Evolutionary conservation across 2,888 invertebrate species (phyloP).

Genomic region (Osmoderma eremita): DNA sequence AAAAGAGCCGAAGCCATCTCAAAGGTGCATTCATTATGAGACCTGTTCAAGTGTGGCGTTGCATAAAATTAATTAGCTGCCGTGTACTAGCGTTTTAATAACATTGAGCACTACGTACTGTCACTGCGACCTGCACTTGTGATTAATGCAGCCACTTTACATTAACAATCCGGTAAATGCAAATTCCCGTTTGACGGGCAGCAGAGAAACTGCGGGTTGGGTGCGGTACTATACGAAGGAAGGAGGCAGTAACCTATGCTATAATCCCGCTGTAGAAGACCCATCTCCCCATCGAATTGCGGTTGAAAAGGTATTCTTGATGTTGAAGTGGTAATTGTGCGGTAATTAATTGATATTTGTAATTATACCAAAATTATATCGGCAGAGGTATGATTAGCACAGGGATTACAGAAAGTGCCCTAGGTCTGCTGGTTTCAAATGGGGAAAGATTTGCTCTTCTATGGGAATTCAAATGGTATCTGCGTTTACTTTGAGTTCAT

Average conservation of each 20-base stretch:
- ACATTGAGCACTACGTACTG: conserved; percentile 59
- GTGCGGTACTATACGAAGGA: not conserved
- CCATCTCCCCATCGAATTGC: not conserved
- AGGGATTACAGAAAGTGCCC: no score
- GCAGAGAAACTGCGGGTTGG: conserved; percentile 8
- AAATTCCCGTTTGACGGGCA: conserved; percentile 45
- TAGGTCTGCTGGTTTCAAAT: no score
- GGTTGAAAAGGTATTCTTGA: not conserved
- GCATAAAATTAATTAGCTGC: conserved; percentile 65
- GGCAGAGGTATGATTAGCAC: no score
- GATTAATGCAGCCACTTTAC: conserved; percentile 64
- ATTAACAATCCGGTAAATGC: conserved; percentile 64
- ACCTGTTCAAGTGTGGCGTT: conserved; percentile 64
- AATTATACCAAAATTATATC: no score
- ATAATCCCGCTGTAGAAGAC: not conserved
- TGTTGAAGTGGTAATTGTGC: not conserved
- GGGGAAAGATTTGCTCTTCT: no score
- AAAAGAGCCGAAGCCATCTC: conserved; percentile 53
- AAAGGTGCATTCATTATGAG: conserved; percentile 61
- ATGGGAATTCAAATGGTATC: no score
- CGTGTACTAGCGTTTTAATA: conserved; percentile 63
- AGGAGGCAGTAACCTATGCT: conserved; percentile 14
- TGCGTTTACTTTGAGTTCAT: no score
- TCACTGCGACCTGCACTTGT: conserved; percentile 61
- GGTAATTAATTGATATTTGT: no score